Evolutionary conservation across 2,113 vertebrate species (phyloP).

Genomic region (Chloebia gouldiae): DNA sequence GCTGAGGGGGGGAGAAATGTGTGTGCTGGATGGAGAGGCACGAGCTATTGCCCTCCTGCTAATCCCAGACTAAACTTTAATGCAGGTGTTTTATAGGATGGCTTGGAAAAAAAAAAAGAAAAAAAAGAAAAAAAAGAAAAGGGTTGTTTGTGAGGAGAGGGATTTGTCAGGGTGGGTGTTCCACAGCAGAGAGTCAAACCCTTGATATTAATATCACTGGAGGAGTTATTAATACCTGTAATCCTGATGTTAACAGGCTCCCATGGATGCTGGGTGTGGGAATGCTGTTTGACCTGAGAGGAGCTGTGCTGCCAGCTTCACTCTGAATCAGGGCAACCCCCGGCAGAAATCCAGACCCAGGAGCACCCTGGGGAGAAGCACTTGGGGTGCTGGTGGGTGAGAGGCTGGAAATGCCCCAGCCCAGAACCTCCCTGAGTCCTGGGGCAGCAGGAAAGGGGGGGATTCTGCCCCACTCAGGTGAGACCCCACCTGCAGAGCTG

Average conservation of each 20-base stretch:
- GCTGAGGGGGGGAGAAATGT: neutral
- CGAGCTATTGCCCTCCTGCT: neutral
- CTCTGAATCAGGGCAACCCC: neutral
- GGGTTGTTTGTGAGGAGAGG: neutral
- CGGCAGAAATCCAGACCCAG: neutral
- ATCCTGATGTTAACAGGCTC: neutral
- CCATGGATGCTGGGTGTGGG: neutral
- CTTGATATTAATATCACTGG: rapidly evolving
- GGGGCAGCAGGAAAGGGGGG: neutral
- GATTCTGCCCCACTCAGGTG: neutral
- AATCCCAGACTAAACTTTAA: neutral
- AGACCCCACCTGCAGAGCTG: neutral
- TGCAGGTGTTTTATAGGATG: neutral
- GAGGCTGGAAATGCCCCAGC: neutral
- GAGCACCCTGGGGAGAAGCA: neutral
- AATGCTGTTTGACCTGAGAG: neutral
- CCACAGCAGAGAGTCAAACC: neutral
- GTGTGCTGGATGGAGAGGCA: neutral
- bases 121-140: too few relatives aligned
- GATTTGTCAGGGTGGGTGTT: neutral
- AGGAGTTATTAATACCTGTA: neutral
- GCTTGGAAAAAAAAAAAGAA: neutral
- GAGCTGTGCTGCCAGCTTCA: neutral
- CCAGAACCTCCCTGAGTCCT: neutral
- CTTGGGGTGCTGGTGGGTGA: neutral